Evolutionary conservation across 2,888 invertebrate species (phyloP), one percentile per base, ranked within the genome.

Genomic region (Drosophila demipolita): DNA sequence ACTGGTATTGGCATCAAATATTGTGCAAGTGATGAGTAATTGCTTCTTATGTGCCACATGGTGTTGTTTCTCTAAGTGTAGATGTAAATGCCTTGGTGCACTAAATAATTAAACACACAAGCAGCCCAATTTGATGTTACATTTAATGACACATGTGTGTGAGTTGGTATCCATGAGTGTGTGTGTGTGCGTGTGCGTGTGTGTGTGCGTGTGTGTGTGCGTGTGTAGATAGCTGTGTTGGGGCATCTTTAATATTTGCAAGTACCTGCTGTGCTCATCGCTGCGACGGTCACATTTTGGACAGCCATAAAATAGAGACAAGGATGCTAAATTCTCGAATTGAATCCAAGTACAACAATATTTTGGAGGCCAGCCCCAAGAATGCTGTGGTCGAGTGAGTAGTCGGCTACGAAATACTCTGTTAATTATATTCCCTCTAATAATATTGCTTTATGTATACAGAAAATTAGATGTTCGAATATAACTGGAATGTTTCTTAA

Each of bases 211-310:
- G 3, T 15, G 15, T 0, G 6, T 17, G 36, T 38, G 17, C 17
- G 12, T 12, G 17, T 38, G 12, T 48, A 55, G 60, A 42, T 36
- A 54, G 26, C 32, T 59, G 32, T 66, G 52, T 60, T 54, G 69
- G 67, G 62, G 50, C 57, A 65, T 73, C 66, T 63, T 62, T 73
- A 79, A 84, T 90, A 73, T 75, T 89, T 80, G 64, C 75, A 85
- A 80, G 63, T 82, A 75, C 90, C 90, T 81, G 90, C 88, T 84
- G 80, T 49, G 82, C 59, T 49, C 61, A 26, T 38, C 48, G 60
- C 17, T 50, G 69, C 32, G 73, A 11, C 60, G 60, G 59, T 20
- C 66, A 59, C 54, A 40, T 59, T 49, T 32, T 53, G 57, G 70
- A 45, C 55, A 72, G 59, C 67, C 72, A 61, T 73, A 64, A 77